phyloP scores from a whole-genome alignment of 92 coral and sea anemone species.

The Hydrozoanthus gracilis region DNA sequence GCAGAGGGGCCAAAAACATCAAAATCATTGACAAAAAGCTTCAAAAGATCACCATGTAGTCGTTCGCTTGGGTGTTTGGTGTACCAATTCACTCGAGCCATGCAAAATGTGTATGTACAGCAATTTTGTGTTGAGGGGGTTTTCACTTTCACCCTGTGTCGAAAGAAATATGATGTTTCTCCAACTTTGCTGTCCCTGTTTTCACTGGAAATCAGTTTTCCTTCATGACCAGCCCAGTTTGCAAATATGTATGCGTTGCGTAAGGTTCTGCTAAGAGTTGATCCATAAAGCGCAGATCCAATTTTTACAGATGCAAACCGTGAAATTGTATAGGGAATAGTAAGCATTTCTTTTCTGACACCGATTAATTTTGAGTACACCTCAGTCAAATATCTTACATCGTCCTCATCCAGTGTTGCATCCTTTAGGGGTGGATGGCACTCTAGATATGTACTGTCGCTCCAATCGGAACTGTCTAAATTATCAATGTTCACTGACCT shows the following conservation, averaged over 20 bases:
- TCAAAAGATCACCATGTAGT: conserved; percentile 7
- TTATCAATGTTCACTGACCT: conserved; percentile 21
- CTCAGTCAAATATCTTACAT: conserved; percentile 40
- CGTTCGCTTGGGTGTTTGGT: conserved; percentile 24
- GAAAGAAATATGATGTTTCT: conserved; percentile 35
- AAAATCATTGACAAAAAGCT: conserved; percentile 29
- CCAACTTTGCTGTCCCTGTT: neutral
- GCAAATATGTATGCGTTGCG: conserved; percentile 63
- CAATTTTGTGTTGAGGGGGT: neutral
- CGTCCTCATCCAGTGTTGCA: conserved; percentile 57
- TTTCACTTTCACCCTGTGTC: conserved; percentile 56
- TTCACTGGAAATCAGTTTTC: conserved; percentile 5
- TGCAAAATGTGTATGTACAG: conserved; percentile 25
- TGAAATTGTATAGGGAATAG: conserved; percentile 55
- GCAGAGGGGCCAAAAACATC: conserved; percentile 49
- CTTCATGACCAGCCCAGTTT: conserved; percentile 56
- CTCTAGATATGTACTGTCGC: neutral
- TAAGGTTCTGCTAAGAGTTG: conserved; percentile 46
- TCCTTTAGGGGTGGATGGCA: conserved; percentile 54
- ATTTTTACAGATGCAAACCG: conserved; percentile 42
- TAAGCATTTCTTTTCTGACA: conserved; percentile 15
- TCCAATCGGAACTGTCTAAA: conserved; percentile 55
- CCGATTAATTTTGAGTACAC: conserved; percentile 52
- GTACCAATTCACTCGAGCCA: conserved; percentile 56
- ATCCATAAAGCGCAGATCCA: conserved; percentile 48